Percentiles rank a stretch among this genome's conserved stretches.
phyloP scores from a whole-genome alignment of 2,113 vertebrate genomes.

The Craseonycteris thonglongyai region DNA sequence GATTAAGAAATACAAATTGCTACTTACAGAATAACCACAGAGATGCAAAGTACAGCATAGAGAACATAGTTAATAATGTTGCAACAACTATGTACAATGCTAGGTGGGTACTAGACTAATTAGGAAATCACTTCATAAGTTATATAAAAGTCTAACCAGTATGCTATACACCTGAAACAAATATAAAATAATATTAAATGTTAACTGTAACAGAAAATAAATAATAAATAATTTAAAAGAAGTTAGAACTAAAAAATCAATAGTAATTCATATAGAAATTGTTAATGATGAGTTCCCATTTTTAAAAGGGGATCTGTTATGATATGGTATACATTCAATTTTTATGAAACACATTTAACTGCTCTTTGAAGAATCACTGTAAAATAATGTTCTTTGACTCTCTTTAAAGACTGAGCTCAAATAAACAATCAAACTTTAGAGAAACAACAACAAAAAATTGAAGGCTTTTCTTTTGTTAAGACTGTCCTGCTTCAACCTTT shows the following conservation, averaged over 20 bases:
- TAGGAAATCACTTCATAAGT: no score
- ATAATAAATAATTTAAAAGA: no score
- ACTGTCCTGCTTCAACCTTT: not conserved
- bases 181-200: no score
- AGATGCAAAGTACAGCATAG: no score
- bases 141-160: no score
- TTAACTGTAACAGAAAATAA: no score
- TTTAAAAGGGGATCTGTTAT: not conserved
- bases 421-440: conserved; percentile 54
- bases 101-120: no score
- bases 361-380: not conserved
- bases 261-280: not conserved
- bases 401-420: conserved; percentile 49
- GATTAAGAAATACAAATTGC: no score
- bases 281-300: not conserved
- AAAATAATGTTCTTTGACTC: not conserved
- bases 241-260: not conserved
- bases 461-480: not conserved
- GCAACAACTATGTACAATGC: no score
- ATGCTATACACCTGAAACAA: no score
- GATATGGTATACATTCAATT: not conserved
- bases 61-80: no score
- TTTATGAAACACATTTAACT: not conserved
- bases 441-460: not conserved
- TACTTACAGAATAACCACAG: no score